Percentiles rank a stretch among this genome's conserved stretches.
phyloP scores from a whole-genome alignment of 2,888 invertebrate genomes.

The Dynastes grantii region DNA sequence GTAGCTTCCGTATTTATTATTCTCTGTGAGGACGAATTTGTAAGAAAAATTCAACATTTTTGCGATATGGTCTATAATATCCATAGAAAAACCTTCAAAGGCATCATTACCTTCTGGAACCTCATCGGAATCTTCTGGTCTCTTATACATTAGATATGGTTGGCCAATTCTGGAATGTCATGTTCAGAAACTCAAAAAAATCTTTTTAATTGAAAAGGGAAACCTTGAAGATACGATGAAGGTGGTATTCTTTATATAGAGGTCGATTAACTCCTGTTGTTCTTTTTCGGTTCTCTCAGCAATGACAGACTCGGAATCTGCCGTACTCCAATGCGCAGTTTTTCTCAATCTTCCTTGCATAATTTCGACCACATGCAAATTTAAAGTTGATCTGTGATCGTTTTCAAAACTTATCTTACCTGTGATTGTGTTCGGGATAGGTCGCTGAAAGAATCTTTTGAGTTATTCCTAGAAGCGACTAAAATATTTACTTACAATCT shows the following conservation, averaged over 20 bases:
- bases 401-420: slow-evolving; percentile 79
- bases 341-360: slow-evolving; percentile 74
- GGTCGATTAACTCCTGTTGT: slow-evolving; percentile 68
- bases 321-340: slow-evolving; percentile 71
- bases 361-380: slow-evolving; percentile 78
- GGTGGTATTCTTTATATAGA: slow-evolving; percentile 72
- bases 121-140: slow-evolving; percentile 73
- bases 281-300: slow-evolving; percentile 66
- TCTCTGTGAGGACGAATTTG: slow-evolving; percentile 80
- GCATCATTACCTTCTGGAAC: slow-evolving; percentile 81
- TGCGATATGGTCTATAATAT: slow-evolving; percentile 87
- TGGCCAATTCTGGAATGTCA: slow-evolving; percentile 74
- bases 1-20: slow-evolving; percentile 80
- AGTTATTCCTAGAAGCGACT: background rate
- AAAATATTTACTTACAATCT: slow-evolving; percentile 70
- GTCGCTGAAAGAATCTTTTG: slow-evolving; percentile 57
- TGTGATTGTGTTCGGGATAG: slow-evolving; percentile 73
- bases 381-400: slow-evolving; percentile 77
- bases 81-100: slow-evolving; percentile 93
- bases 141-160: slow-evolving; percentile 79
- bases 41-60: slow-evolving; percentile 74
- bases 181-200: slow-evolving; percentile 51
- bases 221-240: slow-evolving; percentile 71
- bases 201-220: background rate
- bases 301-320: slow-evolving; percentile 60